Base-by-base conservation (phyloP, 2,888 invertebrate species). In the Incurvaria masculella region DNA sequence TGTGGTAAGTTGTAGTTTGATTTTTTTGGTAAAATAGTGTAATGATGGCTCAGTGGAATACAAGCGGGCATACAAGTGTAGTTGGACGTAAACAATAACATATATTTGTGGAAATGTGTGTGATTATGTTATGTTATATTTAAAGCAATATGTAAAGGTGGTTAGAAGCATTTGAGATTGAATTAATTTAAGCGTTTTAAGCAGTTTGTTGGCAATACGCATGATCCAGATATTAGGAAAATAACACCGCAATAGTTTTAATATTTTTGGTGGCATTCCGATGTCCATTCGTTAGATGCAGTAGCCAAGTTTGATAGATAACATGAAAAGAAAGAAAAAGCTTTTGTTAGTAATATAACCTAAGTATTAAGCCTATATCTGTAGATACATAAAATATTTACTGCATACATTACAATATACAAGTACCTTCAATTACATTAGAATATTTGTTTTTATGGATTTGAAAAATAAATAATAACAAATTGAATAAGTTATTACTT, bases 271-370 rank as follows among this genome's bases (percentile, higher is more conserved):
- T 69, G 73, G 72, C 61, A 62, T 60, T 33, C 8, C 60, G 60
- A 56, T 58, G 60, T 61, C 56, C 61, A 57, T 18, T 41, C 41
- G 21, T 61, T 59, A 61, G 55, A 59, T 66, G 74, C 66, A 66
- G 72, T 72, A 69, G 72, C 70, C 72, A 74, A 73, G 73, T 74
- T 74, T 74, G 73, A 76, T 65, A 74, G 69, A 74, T 49, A 76
- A 74, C 79, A 80, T 79, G 79, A 70, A 79, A 80, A 79, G 76
- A 79, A 72, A 74, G 67, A 68, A 59, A 70, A 79, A 78, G 78
- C 66, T 68, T 69, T 71, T 75, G 79, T 79, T 79, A 79, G 79
- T 76, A 49, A 48, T 14, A 14, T 33, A 33, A 8, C 33, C 14
- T 33, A 23, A 23, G 23, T 23, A 23, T 23, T 23, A 23, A 23